Evolutionary conservation across 2,888 invertebrate genomes (phyloP).

Genomic region (Melanostoma mellinum): DNA sequence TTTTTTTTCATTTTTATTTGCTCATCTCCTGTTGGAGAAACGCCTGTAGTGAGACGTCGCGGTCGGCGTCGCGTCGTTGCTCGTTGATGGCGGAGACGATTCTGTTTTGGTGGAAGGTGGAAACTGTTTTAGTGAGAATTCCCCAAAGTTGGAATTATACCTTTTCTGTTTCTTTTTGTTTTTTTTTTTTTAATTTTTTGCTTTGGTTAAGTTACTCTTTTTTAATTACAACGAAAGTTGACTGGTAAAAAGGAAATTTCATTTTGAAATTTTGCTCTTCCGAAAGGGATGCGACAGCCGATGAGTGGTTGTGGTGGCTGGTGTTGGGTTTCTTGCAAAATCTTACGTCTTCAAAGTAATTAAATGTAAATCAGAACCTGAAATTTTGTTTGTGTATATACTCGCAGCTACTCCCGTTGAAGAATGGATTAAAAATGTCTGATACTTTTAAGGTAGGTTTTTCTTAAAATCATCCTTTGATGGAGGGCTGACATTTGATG

Average conservation of each 20-base stretch:
- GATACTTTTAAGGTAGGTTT: slow-evolving; percentile 45
- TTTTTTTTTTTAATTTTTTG: slow-evolving; percentile 21
- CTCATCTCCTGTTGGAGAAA: slow-evolving; percentile 5
- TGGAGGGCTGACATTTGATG: slow-evolving; percentile 31
- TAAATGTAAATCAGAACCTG: slow-evolving; percentile 70
- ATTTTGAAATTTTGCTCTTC: slow-evolving; percentile 66
- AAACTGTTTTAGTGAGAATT: slow-evolving; percentile 16
- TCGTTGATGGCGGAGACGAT: neutral
- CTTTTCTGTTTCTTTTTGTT: slow-evolving; percentile 4
- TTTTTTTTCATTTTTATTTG: slow-evolving; percentile 18
- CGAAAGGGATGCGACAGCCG: slow-evolving; percentile 61
- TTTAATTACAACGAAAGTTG: slow-evolving; percentile 69
- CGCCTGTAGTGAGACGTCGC: neutral
- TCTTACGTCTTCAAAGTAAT: slow-evolving; percentile 54
- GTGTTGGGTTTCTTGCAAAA: neutral
- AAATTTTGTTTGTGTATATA: slow-evolving; percentile 52
- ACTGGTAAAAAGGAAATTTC: slow-evolving; percentile 62
- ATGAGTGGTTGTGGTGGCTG: slow-evolving; percentile 38
- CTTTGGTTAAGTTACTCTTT: slow-evolving; percentile 50
- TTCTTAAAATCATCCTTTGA: slow-evolving; percentile 57
- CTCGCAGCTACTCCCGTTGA: neutral
- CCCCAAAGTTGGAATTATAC: slow-evolving; percentile 7
- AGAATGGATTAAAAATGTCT: slow-evolving; percentile 58
- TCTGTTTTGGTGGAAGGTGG: slow-evolving; percentile 8
- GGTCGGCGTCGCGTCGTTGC: neutral